Evolutionary conservation across 2,797 vertebrate genomes (phyloP), one percentile per base, ranked within the genome.

Genomic region (Falco peregrinus): DNA sequence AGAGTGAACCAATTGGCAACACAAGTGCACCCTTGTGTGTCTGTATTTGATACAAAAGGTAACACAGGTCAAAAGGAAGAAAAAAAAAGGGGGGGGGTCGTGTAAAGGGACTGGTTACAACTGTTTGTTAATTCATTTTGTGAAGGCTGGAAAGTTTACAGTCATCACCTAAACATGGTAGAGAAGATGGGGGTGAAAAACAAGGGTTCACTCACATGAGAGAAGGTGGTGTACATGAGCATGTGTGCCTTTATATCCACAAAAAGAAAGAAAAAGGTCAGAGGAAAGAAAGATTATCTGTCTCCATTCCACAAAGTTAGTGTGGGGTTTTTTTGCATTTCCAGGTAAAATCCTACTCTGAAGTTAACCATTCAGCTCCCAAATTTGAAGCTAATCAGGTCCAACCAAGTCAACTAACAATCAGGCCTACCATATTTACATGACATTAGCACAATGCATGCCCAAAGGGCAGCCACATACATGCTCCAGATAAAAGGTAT

Each of bases 151-250:
- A 31, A 91, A 91, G 31, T 59, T 87, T 73, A 67, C 33, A 73
- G 29, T 22, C 37, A 65, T 63, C 6, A 14, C 5, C 60, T 60
- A 60, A n/a, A 7, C 24, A 56, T 2, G 9, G 9, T 15, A 54
- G 31, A 57, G 60, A 43, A 43, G 5, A 71, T 31, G 54, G 10
- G 6, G 7, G 6, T 47, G 13, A 86, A 47, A 70, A 84, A 59
- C 2, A n/a, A 10, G 13, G 6, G 2, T 63, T 29, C 7, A 18
- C 16, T 41, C 5, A 9, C 24, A 41, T 0, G 2, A 29, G 24
- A 75, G 50, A 87, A 3, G 33, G 2, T 29, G 4, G 4, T 16
- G 31, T 4, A 67, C 7, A 3, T 13, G 17, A 82, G 5, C 7
- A 41, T 8, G 9, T 10, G 4, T 7, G 3, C 25, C 41, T 63